Base-by-base conservation (phyloP, 2,113 vertebrate species). In the Natator depressus region DNA sequence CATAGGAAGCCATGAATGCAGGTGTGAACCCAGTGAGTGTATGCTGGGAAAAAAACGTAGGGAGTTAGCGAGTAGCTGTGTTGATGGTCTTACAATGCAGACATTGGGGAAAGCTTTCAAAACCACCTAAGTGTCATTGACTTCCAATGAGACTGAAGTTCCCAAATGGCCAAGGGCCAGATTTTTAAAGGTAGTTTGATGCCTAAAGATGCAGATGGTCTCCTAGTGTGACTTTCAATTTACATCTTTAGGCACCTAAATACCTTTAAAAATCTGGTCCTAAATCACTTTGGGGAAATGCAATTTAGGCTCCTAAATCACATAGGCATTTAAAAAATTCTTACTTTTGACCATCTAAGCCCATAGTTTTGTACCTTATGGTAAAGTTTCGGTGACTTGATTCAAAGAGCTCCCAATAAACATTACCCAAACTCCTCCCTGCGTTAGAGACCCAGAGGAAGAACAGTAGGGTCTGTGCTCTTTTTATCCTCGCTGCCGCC, bases 161-260 rank as follows among this genome's bases (percentile, higher is more conserved):
- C 57, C 94, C 50, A 57, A 65, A 78, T 19, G 53, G 62, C 65
- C 69, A 85, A 90, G 16, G 87, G 75, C 4, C 78, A 86, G 27
- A 31, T 81, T 89, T 96, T 42, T 83, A 89, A 75, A 83, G 85
- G 35, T 62, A 8, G 94, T 91, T 47, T 84, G 49, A 62, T 47
- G 24, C 24, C 22, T 78, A 47, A 47, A 78, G 46, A 47, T 47
- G 75, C 42, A 78, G 75, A 47, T 42, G 10, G 24, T 6, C 5
- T 0, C 81, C 88, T 88, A 55, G 51, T 29, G 31, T 59, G 0
- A 0, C 76, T 86, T 0, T 0, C 38, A 84, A 10, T 88, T 92
- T 94, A 46, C 76, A 50, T 89, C 25, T 85, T 92, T 72, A 80
- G 80, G 55, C 47, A 38, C 35, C 12, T 83, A 78, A 85, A 1